These are phyloP conservation scores for Tapera naevia DNA, from an alignment of 2,797 vertebrate species.

Conservation along the genomic window DNA sequence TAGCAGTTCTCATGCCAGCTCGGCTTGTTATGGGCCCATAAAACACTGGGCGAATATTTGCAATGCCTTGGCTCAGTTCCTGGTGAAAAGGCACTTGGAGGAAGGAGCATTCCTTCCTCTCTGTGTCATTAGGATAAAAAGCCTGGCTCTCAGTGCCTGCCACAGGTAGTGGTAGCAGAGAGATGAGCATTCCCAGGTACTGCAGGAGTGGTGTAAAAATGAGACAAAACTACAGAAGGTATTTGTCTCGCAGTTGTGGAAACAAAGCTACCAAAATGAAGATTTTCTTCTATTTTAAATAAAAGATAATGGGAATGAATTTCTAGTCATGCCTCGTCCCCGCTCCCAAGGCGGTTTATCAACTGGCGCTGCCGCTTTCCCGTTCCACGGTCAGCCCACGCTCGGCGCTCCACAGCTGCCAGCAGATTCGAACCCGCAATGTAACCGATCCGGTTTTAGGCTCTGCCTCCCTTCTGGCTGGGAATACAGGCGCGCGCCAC, in stretches of 20 bases:
- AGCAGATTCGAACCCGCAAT: no score
- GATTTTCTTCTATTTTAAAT: not conserved
- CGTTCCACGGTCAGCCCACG: no score
- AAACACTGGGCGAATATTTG: not conserved
- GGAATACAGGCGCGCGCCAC: no score
- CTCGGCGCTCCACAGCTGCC: no score
- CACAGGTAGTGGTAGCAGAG: not conserved
- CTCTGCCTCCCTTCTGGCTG: no score
- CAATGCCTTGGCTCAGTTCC: conserved; percentile 30
- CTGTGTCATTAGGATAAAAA: not conserved
- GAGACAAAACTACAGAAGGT: not conserved
- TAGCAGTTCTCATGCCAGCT: conserved; percentile 40
- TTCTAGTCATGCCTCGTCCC: no score
- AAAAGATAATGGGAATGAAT: not conserved
- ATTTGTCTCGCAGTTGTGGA: not conserved
- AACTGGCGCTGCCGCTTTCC: no score
- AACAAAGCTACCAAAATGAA: not conserved
- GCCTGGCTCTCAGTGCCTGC: not conserved
- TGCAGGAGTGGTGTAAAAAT: not conserved
- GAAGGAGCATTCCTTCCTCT: conserved; percentile 35
- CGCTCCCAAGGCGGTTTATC: no score
- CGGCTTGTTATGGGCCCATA: not conserved
- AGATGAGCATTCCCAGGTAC: not conserved
- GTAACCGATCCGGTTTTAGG: no score
- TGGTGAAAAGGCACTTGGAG: conserved; percentile 37